Evolutionary conservation across 2,113 vertebrate genomes (phyloP).

Genomic region (Machaerirhynchus nigripectus): DNA sequence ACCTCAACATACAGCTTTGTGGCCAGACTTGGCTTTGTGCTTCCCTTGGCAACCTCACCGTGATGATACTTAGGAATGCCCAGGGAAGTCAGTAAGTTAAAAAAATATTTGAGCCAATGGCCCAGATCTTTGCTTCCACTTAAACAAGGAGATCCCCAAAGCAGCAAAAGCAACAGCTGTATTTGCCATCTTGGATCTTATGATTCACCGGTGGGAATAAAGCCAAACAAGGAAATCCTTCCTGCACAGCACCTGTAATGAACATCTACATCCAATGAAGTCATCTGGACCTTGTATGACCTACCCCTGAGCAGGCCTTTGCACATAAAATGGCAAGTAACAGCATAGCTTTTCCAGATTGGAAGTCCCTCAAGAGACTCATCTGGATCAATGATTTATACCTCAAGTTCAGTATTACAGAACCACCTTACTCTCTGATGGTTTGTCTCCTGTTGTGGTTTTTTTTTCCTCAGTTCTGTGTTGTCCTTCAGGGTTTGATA

Average conservation of each 20-base stretch:
- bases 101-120: not conserved
- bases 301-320: not conserved
- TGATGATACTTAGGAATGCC: not conserved
- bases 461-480: not conserved
- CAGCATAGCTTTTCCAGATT: not conserved
- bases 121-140: not conserved
- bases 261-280: not conserved
- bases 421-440: not conserved
- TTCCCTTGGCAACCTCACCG: not conserved
- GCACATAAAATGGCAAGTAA: not conserved
- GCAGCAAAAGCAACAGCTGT: not conserved
- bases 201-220: not conserved
- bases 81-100: not conserved
- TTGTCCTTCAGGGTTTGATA: constrained; percentile 19
- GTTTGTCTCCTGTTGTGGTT: not conserved
- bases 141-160: not conserved
- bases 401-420: not conserved
- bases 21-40: not conserved
- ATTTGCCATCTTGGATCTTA: not conserved
- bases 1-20: not conserved
- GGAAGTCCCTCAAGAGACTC: not conserved
- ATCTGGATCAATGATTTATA: constrained; percentile 8
- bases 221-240: constrained; percentile 7
- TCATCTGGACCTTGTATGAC: constrained; percentile 5
- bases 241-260: not conserved